phyloP scores from a whole-genome alignment of 23 tunicate genomes.

The Oikopleura dioica region DNA sequence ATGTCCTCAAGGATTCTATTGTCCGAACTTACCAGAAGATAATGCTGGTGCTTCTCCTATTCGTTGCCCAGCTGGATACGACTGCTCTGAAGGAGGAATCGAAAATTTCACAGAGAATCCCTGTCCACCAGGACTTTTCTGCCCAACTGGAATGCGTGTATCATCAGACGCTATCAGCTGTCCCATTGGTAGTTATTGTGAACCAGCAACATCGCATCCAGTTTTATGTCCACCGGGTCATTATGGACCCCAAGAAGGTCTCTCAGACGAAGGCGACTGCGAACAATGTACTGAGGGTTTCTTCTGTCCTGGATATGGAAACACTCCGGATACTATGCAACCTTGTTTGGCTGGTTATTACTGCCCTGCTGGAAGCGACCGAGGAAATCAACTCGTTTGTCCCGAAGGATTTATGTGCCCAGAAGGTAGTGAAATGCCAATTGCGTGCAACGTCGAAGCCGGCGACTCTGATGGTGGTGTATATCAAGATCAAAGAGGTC shows the following conservation, averaged over 20 bases:
- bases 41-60: conserved; percentile 19
- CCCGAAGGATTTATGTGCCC: not conserved
- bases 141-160: conserved; percentile 10
- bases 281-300: not conserved
- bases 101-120: conserved; percentile 24
- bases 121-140: conserved; percentile 48
- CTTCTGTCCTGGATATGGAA: conserved; percentile 15
- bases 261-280: not conserved
- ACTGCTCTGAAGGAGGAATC: conserved; percentile 37
- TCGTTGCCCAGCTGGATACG: conserved; percentile 37
- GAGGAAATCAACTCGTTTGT: not conserved
- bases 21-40: not conserved
- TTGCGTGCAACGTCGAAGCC: conserved; percentile 21
- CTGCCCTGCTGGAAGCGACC: conserved; percentile 20
- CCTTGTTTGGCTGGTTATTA: conserved; percentile 28
- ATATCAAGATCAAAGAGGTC: conserved; percentile 32
- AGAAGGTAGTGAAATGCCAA: conserved; percentile 20
- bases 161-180: conserved; percentile 14
- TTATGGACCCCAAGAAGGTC: not conserved
- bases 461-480: conserved; percentile 22
- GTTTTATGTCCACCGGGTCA: conserved; percentile 41
- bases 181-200: conserved; percentile 67
- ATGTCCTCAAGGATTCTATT: not conserved
- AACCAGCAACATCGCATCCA: conserved; percentile 19
- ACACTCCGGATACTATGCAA: not conserved